These are phyloP conservation scores for Griposia aprilina DNA, from an alignment of 2,888 invertebrate genomes.

Conservation along the genomic window DNA sequence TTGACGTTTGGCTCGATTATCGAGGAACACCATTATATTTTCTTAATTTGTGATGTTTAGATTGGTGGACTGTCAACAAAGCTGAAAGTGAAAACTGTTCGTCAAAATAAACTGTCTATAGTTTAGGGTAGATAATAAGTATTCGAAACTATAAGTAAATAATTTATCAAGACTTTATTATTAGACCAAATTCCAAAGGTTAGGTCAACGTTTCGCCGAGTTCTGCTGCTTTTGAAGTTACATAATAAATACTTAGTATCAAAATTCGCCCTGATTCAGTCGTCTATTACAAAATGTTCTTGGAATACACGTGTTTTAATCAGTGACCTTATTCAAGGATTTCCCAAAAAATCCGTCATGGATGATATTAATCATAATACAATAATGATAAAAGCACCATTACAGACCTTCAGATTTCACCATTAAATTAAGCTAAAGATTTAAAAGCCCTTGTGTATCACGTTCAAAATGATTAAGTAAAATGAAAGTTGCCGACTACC, in stretches of 20 bases:
- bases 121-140: background rate
- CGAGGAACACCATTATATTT: constrained; percentile 6
- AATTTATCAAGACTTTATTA: constrained; percentile 2
- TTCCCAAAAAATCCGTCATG: background rate
- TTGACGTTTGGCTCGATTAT: constrained; percentile 19
- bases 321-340: background rate
- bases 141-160: background rate
- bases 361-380: background rate
- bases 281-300: background rate
- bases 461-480: constrained; percentile 21
- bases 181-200: constrained; percentile 16
- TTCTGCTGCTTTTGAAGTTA: constrained; percentile 18
- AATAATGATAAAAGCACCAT: background rate
- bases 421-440: background rate
- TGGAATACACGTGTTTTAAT: background rate
- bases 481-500: background rate
- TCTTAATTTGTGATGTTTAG: constrained; percentile 17
- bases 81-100: constrained; percentile 13
- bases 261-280: background rate
- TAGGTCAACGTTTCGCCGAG: constrained; percentile 16
- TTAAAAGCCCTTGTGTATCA: background rate
- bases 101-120: background rate
- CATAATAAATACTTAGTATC: background rate
- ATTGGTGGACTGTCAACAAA: constrained; percentile 16
- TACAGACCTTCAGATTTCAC: background rate